These are phyloP conservation scores for Zaprionus tsacasi DNA, from an alignment of 1,140 invertebrate genomes.

Conservation along the genomic window DNA sequence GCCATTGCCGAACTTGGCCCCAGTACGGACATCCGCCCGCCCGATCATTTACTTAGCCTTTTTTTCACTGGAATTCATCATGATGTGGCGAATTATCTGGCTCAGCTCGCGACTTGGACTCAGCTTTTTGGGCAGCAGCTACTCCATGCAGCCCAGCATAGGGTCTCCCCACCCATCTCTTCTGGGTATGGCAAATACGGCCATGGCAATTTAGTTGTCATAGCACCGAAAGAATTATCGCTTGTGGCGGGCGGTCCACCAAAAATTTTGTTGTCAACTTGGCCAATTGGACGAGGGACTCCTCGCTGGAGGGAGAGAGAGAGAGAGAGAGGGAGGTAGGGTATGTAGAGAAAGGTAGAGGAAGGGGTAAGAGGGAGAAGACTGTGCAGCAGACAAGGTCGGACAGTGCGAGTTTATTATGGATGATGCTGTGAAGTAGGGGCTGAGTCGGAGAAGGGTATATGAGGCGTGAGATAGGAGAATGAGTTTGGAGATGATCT, in stretches of 20 bases:
- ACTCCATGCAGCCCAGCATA: conserved; percentile 6
- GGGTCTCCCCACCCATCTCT: conserved; percentile 6
- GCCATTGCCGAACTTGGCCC: conserved; percentile 46
- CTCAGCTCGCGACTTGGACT: conserved; percentile 1
- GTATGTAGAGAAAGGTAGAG: background rate
- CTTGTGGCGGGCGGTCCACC: conserved; percentile 80
- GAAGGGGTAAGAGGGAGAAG: background rate
- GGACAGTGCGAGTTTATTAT: conserved; percentile 73
- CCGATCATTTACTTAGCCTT: conserved; percentile 64
- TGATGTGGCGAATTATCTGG: conserved; percentile 77
- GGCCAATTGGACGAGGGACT: conserved; percentile 60
- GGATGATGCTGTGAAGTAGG: conserved; percentile 22
- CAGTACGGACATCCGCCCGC: conserved; percentile 11
- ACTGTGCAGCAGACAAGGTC: conserved; percentile 54
- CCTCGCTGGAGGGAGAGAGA: background rate
- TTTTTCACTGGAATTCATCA: conserved; percentile 82
- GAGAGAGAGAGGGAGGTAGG: background rate
- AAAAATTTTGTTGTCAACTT: conserved; percentile 82
- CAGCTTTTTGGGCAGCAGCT: conserved; percentile 49
- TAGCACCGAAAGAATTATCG: conserved; percentile 80
- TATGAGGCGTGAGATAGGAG: background rate
- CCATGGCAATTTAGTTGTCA: conserved; percentile 82
- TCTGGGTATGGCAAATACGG: conserved; percentile 62
- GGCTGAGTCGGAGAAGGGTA: background rate
- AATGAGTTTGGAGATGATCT: background rate